A percentile compares a stretch with the other conserved stretches of the same genome.
phyloP scores from a whole-genome alignment of 2,113 vertebrate genomes.

The Machaerirhynchus nigripectus region DNA sequence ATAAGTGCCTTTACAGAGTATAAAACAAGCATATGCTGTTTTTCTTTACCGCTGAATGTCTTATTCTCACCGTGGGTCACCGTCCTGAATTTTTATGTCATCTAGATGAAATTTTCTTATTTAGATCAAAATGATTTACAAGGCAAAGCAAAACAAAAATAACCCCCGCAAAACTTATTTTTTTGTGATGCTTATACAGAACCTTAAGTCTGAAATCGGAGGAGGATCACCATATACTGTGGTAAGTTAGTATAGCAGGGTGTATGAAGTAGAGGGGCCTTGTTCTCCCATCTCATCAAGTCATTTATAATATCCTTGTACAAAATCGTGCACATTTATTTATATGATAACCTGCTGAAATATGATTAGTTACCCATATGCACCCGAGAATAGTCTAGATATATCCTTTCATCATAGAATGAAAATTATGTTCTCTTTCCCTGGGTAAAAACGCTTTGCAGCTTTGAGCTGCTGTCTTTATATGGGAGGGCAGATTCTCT shows the following conservation, averaged over 20 bases:
- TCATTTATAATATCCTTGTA: background rate
- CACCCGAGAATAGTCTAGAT: background rate
- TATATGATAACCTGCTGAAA: background rate
- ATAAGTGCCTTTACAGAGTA: background rate
- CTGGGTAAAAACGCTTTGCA: background rate
- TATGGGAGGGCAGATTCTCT: background rate
- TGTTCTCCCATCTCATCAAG: background rate
- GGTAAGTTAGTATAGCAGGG: background rate
- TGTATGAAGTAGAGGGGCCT: background rate
- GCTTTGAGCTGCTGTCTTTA: background rate
- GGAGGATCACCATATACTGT: background rate
- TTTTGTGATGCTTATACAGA: background rate
- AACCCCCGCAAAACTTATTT: fast-evolving
- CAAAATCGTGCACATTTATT: background rate
- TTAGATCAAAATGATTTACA: background rate
- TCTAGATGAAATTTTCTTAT: background rate
- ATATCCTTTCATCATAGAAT: background rate
- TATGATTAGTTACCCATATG: background rate
- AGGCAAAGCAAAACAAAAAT: background rate
- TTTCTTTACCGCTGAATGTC: background rate
- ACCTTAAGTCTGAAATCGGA: background rate
- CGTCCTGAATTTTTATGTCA: background rate
- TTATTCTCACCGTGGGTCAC: background rate
- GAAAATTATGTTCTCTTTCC: background rate
- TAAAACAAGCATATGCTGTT: background rate